Evolutionary conservation across 2,113 vertebrate species (phyloP).

Genomic region (Podarcis muralis): DNA sequence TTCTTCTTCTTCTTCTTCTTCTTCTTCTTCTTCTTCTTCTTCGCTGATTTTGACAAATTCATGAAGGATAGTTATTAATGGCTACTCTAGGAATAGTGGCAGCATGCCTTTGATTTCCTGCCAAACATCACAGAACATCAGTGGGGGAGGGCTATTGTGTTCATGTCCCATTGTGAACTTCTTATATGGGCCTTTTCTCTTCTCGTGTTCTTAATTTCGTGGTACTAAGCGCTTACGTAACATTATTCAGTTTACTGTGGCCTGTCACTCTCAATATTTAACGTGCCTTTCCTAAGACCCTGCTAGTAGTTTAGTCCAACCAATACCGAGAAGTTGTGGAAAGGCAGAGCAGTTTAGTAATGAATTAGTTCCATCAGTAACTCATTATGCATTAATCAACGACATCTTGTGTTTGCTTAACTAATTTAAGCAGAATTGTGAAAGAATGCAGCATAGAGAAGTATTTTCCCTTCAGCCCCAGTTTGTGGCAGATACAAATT

Average conservation of each 20-base stretch:
- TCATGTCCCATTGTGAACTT: no score
- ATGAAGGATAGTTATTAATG: no score
- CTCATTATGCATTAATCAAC: slow-evolving; percentile 22
- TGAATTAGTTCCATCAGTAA: slow-evolving; percentile 1
- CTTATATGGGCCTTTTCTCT: no score
- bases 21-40: background rate
- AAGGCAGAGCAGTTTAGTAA: background rate
- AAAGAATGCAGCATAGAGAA: background rate
- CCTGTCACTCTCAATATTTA: background rate
- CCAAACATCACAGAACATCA: no score
- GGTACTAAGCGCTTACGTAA: background rate
- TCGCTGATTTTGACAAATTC: background rate
- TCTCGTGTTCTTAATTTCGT: background rate
- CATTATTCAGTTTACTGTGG: background rate
- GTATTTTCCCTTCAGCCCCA: background rate
- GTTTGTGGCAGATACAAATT: background rate
- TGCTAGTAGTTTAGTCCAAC: background rate
- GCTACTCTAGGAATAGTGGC: no score
- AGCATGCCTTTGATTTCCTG: no score
- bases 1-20: no score
- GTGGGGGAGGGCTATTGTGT: no score
- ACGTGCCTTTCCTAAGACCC: background rate
- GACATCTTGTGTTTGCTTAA: slow-evolving; percentile 9
- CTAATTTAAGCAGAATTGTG: slow-evolving; percentile 31
- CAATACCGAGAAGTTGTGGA: slow-evolving; percentile 38